These are phyloP conservation scores for Chelonia mydas DNA, from an alignment of 2,797 vertebrate genomes.

Conservation along the genomic window DNA sequence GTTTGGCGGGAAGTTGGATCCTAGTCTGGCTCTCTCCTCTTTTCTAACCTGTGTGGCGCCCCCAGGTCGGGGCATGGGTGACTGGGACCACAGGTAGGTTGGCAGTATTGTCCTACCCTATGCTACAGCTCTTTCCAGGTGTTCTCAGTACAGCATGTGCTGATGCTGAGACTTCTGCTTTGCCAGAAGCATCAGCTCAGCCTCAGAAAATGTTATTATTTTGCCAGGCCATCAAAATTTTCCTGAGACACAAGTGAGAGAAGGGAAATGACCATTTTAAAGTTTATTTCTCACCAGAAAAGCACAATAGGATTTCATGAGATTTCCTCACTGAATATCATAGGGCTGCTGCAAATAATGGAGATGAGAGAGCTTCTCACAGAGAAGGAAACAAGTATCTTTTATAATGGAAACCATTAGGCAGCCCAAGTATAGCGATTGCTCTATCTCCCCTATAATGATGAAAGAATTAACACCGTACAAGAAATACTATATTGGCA, in stretches of 20 bases:
- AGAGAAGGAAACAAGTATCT: not conserved
- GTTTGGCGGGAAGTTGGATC: too few species aligned
- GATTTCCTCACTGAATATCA: slow-evolving; percentile 1
- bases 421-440: not conserved
- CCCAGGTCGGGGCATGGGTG: too few species aligned
- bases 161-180: not conserved
- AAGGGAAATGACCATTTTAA: not conserved
- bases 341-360: slow-evolving; percentile 1
- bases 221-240: not conserved
- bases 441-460: not conserved
- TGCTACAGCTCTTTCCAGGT: not conserved
- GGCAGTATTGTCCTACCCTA: too few species aligned
- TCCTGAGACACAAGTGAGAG: not conserved
- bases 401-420: not conserved
- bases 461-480: not conserved
- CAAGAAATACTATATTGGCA: not conserved
- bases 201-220: not conserved
- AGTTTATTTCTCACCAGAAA: not conserved
- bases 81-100: too few species aligned
- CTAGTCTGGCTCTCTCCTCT: not conserved
- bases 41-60: not conserved
- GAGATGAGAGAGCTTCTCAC: not conserved
- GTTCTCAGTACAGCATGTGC: not conserved
- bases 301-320: not conserved
- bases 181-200: not conserved